Percentiles rank a stretch among this genome's conserved stretches.
These are phyloP conservation scores for Miichthys miiuy DNA, from an alignment of 2,797 vertebrate species.

Conservation along the genomic window DNA sequence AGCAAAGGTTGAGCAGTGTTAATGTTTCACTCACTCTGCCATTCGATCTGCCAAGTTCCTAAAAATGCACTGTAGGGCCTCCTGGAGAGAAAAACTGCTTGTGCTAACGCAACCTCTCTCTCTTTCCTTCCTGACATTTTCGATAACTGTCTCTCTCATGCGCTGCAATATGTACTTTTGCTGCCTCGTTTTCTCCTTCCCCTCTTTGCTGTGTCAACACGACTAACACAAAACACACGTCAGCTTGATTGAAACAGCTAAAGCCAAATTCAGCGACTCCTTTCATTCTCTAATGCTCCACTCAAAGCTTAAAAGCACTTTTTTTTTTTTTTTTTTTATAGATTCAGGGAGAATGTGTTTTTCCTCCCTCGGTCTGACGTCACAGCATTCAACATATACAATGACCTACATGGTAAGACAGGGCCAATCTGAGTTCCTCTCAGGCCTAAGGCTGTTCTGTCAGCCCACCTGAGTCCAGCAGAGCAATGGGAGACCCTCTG, in stretches of 20 bases:
- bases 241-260: conserved; percentile 38
- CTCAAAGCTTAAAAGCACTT: conserved; percentile 2
- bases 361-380: neutral
- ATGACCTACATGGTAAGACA: conserved; percentile 51
- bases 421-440: conserved; percentile 47
- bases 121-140: conserved; percentile 58
- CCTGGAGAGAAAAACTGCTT: conserved; percentile 64
- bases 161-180: conserved; percentile 57
- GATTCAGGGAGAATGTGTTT: neutral
- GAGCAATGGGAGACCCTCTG: conserved; percentile 63
- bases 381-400: conserved; percentile 38
- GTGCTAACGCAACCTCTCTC: conserved; percentile 54
- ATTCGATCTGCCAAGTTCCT: conserved; percentile 64
- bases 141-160: conserved; percentile 60
- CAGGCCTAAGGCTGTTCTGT: conserved; percentile 49
- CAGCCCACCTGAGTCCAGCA: conserved; percentile 70
- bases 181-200: conserved; percentile 46
- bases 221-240: conserved; percentile 42
- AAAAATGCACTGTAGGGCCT: conserved; percentile 63
- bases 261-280: conserved; percentile 20
- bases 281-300: conserved; percentile 4
- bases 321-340: conserved; percentile 6
- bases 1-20: conserved; percentile 74
- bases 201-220: conserved; percentile 58
- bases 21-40: conserved; percentile 69